Evolutionary conservation across 1,140 invertebrate species (phyloP).

Genomic region (Cyphomyrmex costatus): DNA sequence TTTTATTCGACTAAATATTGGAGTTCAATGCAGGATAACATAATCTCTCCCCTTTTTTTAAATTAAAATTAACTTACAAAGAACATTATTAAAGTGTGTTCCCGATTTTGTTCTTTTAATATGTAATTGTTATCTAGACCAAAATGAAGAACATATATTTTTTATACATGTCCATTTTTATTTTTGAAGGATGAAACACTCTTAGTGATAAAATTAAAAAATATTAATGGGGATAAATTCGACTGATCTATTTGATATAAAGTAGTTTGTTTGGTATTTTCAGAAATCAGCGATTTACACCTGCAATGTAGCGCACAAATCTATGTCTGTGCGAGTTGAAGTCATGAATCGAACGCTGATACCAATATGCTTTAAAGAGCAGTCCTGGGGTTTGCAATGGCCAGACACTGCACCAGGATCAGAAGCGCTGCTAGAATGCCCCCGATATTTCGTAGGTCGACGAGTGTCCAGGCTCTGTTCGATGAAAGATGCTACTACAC

Average conservation of each 20-base stretch:
- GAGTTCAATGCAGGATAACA: neutral
- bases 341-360: conserved; percentile 88
- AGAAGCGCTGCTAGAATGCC: conserved; percentile 88
- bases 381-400: conserved; percentile 87
- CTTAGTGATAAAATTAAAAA: conserved; percentile 8
- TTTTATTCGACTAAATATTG: neutral
- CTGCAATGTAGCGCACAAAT: conserved; percentile 88
- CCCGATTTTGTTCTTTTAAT: too few relatives aligned
- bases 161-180: too few relatives aligned
- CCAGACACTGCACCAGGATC: conserved; percentile 89
- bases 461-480: conserved; percentile 87
- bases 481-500: conserved; percentile 88
- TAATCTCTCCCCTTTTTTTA: neutral
- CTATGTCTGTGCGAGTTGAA: conserved; percentile 88
- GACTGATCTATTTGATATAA: neutral
- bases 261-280: conserved; percentile 56
- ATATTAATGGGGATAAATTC: neutral
- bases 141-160: too few relatives aligned
- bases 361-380: conserved; percentile 87
- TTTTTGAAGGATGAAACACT: too few relatives aligned
- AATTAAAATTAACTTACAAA: neutral
- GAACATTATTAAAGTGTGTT: too few relatives aligned
- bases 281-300: conserved; percentile 90
- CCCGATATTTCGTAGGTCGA: conserved; percentile 85
- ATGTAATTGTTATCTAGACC: too few relatives aligned